Base-by-base conservation (phyloP, 1,140 invertebrate species). In the Luehdorfia chinensis region DNA sequence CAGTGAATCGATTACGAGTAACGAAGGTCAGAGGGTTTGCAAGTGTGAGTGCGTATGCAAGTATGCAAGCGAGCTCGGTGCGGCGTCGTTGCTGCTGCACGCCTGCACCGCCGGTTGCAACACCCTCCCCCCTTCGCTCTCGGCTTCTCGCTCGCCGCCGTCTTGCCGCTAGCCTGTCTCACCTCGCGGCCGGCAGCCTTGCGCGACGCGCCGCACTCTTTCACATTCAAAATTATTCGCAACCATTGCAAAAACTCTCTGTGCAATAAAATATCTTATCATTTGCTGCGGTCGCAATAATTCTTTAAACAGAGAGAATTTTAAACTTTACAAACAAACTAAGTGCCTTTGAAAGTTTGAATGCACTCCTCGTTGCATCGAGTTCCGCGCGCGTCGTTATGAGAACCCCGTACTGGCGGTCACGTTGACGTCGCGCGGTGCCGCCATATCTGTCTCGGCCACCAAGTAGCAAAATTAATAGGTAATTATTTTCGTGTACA, bases 331-430 rank as follows among this genome's bases (percentile, higher is more conserved):
- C 59, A 63, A 57, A 54, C 72, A 51, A 75, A 73, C 70, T 78
- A 62, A 70, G 77, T 78, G 73, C 72, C 72, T 81, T 81, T 75
- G 58, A 77, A 84, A 84, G 71, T 86, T 86, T 83, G 84, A 87
- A 87, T 87, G 83, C 85, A 87, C 81, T 87, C 81, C 79, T 85
- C 87, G 89, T 89, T 89, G 84, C 81, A 84, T 80, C 39, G 25
- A 43, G 70, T 89, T 89, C 90, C 91, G 89, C 92, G 91, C 91
- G 91, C 91, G 91, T 92, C 90, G 89, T 90, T 90, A 89, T 91
- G 90, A 91, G 89, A 90, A 92, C 91, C 90, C 91, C 90, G 90
- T 89, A 90, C 87, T 87, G 88, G 89, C 88, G 89, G 90, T 92
- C 91, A 92, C 92, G 91, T 92, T 92, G 91, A 92, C 91, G 91